Conservation (phyloP, 2,113 vertebrate genomes). For the Upupa epops region DNA sequence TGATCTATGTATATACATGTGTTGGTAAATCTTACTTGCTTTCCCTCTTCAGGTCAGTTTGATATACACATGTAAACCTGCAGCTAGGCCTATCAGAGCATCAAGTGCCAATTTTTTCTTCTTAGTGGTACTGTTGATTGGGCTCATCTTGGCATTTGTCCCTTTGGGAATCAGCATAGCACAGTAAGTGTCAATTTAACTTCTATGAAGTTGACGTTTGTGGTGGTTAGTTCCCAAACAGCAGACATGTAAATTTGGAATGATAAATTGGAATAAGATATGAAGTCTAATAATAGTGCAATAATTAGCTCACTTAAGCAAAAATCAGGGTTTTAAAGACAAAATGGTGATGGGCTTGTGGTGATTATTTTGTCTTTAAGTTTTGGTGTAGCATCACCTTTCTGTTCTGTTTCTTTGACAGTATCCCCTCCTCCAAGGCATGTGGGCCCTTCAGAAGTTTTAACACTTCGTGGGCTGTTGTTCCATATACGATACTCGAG, state of each 20-base stretch:
- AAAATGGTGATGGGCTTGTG: neutral
- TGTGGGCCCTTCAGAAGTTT: constrained; percentile 90
- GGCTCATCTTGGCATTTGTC: constrained; percentile 84
- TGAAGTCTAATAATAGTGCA: neutral
- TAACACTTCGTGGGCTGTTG: constrained; percentile 83
- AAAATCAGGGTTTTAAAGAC: neutral
- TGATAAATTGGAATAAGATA: neutral
- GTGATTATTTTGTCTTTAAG: neutral
- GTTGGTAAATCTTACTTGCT: neutral
- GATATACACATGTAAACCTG: constrained; percentile 84
- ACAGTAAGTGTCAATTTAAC: constrained; percentile 75
- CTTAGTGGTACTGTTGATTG: constrained; percentile 88
- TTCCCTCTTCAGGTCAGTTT: constrained; percentile 79
- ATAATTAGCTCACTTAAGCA: neutral
- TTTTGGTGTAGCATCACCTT: neutral
- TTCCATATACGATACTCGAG: constrained; percentile 70
- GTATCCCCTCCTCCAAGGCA: constrained; percentile 86
- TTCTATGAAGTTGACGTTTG: neutral
- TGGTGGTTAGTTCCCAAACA: neutral
- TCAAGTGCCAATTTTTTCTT: constrained; percentile 96
- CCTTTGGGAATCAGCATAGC: constrained; percentile 86
- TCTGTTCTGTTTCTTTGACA: constrained; percentile 49
- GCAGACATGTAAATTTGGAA: neutral
- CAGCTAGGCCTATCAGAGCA: constrained; percentile 85
- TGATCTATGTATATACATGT: accelerated